These are phyloP conservation scores for Sylvia atricapilla DNA, from an alignment of 2,113 vertebrate species.

Conservation along the genomic window DNA sequence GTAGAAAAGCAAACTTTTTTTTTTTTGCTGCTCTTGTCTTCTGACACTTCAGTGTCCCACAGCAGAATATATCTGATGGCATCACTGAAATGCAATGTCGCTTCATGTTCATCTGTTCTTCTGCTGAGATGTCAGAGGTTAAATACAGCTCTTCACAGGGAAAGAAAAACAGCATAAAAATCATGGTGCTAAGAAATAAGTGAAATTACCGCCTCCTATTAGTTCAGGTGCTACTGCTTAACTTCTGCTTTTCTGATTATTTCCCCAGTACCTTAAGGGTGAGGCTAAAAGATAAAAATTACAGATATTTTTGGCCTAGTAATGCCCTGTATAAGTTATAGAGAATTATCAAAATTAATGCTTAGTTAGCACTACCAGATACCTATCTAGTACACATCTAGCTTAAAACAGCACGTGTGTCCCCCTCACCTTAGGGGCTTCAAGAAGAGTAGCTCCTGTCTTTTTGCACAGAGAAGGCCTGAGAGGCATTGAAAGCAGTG, in stretches of 20 bases:
- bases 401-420: not conserved
- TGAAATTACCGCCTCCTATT: not conserved
- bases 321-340: not conserved
- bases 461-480: not conserved
- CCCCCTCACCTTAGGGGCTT: not conserved
- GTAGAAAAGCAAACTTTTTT: not conserved
- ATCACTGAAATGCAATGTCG: not conserved
- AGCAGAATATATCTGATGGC: not conserved
- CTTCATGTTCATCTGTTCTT: not conserved
- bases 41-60: not conserved
- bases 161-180: not conserved
- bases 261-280: not conserved
- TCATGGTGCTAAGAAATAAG: not conserved
- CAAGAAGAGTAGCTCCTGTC: not conserved
- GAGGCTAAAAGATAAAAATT: not conserved
- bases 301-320: not conserved
- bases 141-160: not conserved
- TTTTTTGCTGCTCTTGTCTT: not conserved
- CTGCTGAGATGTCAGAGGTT: not conserved
- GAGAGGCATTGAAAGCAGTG: not conserved
- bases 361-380: not conserved
- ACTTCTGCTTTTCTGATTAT: not conserved
- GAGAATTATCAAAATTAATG: not conserved
- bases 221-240: not conserved
- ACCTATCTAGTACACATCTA: not conserved